Evolutionary conservation across 2,888 invertebrate genomes (phyloP).

Genomic region (Synergus itoensis): DNA sequence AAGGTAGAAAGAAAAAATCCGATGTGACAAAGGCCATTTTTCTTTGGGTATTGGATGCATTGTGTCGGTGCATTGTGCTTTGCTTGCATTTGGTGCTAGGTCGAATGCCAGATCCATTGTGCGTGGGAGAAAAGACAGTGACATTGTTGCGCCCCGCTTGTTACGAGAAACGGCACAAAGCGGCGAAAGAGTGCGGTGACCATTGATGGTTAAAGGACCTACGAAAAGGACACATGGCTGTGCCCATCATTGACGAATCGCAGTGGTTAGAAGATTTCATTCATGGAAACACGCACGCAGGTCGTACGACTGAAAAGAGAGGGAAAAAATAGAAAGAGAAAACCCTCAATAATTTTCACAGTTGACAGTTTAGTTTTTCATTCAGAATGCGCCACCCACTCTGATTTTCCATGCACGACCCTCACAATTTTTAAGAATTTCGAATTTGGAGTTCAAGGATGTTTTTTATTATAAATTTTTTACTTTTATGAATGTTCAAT

Average conservation of each 20-base stretch:
- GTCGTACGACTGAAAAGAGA: slow-evolving; percentile 51
- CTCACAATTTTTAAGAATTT: too few species aligned
- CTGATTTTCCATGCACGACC: too few species aligned
- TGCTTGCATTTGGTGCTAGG: slow-evolving; percentile 58
- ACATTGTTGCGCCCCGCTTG: slow-evolving; percentile 65
- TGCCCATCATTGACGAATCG: slow-evolving; percentile 60
- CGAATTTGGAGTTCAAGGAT: too few species aligned
- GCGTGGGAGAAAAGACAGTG: slow-evolving; percentile 63
- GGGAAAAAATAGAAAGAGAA: slow-evolving; percentile 48
- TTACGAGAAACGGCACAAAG: slow-evolving; percentile 63
- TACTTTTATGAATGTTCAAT: too few species aligned
- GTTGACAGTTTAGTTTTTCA: slow-evolving; percentile 53
- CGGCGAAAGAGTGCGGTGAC: slow-evolving; percentile 60
- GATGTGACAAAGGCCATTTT: slow-evolving; percentile 64
- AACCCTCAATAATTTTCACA: slow-evolving; percentile 54
- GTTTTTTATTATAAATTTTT: too few species aligned
- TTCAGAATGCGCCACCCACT: not conserved
- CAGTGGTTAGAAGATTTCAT: slow-evolving; percentile 61
- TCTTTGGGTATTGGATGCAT: slow-evolving; percentile 62
- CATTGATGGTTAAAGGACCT: slow-evolving; percentile 59
- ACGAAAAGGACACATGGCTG: slow-evolving; percentile 59
- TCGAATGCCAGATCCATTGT: slow-evolving; percentile 60
- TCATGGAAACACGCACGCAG: slow-evolving; percentile 62
- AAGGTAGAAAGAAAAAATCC: slow-evolving; percentile 51
- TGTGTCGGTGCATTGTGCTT: slow-evolving; percentile 55